phyloP scores from a whole-genome alignment of 2,113 vertebrate genomes.

The Spilogale gracilis region DNA sequence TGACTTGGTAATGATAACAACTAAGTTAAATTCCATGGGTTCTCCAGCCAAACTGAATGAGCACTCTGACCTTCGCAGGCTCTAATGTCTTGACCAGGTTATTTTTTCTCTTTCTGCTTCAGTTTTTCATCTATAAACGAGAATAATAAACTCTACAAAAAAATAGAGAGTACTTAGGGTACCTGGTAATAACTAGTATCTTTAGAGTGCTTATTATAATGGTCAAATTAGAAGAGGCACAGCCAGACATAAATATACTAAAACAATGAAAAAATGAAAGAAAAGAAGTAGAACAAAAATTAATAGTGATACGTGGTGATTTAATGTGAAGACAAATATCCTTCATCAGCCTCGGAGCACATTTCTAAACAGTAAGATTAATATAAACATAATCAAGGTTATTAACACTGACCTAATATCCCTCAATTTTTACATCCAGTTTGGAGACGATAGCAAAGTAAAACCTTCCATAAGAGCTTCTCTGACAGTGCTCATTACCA shows the following conservation, averaged over 20 bases:
- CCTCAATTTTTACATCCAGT: constrained; percentile 40
- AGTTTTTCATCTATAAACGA: not conserved
- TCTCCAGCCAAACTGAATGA: not conserved
- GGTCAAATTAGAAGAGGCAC: not conserved
- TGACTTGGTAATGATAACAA: not conserved
- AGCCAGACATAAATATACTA: not conserved
- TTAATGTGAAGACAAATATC: not conserved
- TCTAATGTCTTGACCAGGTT: not conserved
- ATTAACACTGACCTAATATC: not conserved
- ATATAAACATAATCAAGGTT: constrained; percentile 8
- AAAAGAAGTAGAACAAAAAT: not conserved
- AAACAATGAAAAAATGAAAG: not conserved
- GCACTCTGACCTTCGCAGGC: not conserved
- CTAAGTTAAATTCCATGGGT: not conserved
- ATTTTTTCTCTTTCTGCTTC: not conserved
- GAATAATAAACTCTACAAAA: not conserved
- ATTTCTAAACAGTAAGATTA: not conserved
- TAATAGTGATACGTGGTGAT: not conserved
- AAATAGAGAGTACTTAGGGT: not conserved
- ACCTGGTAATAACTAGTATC: not conserved
- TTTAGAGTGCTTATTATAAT: constrained; percentile 55
- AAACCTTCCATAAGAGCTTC: not conserved
- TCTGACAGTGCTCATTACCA: not conserved
- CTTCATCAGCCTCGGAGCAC: not conserved
- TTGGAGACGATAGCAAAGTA: constrained; percentile 12